Evolutionary conservation across 2,797 vertebrate species (phyloP).

Genomic region (Amblyopsis hoosieri): DNA sequence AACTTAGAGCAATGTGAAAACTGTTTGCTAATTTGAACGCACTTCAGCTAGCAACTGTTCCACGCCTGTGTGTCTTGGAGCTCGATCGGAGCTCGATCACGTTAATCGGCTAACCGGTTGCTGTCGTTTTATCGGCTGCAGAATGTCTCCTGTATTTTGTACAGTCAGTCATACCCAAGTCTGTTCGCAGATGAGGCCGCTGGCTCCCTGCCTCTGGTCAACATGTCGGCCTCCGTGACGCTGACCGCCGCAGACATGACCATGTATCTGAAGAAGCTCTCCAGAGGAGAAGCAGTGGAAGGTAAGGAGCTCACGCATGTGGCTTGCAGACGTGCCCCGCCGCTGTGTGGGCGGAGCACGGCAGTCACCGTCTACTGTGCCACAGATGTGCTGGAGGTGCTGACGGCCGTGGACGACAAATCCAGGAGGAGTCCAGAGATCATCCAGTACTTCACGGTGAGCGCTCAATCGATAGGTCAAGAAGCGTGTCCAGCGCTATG

Average conservation of each 20-base stretch:
- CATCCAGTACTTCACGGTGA: constrained; percentile 93
- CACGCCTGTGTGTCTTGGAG: too few relatives aligned
- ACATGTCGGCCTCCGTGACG: constrained; percentile 86
- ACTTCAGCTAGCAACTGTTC: too few relatives aligned
- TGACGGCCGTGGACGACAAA: constrained; percentile 96
- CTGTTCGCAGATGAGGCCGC: constrained; percentile 76
- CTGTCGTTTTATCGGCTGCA: too few relatives aligned
- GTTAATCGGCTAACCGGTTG: too few relatives aligned
- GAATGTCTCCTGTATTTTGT: constrained; percentile 1
- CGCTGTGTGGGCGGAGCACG: too few relatives aligned
- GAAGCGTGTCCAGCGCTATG: background rate
- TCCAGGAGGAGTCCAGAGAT: constrained; percentile 95
- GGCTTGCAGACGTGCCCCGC: too few relatives aligned
- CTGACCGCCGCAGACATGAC: constrained; percentile 90
- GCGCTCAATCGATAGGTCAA: constrained; percentile 30
- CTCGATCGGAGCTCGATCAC: too few relatives aligned
- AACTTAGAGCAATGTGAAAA: too few relatives aligned
- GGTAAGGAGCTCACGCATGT: constrained; percentile 72
- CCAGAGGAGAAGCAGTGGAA: constrained; percentile 89
- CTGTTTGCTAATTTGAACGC: too few relatives aligned
- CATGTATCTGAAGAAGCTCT: constrained; percentile 90
- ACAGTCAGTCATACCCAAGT: background rate
- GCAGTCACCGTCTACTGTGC: constrained; percentile 4
- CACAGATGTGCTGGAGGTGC: constrained; percentile 91
- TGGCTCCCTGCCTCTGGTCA: constrained; percentile 91